Base-by-base conservation (phyloP, 2,113 vertebrate genomes). In the Oncorhynchus tshawytscha region DNA sequence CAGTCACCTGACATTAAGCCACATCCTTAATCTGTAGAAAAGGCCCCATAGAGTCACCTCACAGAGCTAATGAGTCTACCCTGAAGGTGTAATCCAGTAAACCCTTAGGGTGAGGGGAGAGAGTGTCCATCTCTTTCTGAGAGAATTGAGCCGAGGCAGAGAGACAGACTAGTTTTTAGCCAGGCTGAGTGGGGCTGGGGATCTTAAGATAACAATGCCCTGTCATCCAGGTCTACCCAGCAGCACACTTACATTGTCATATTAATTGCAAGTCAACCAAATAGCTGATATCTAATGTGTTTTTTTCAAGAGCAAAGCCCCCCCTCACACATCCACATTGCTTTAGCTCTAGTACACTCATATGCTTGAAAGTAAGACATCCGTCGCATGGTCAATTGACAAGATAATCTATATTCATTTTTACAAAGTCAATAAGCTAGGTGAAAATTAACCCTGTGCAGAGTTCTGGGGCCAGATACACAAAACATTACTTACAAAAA, bases 381-480 rank as follows among this genome's bases (percentile, higher is more conserved):
- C 12, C 2, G 9, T 45, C 2, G 0, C 39, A 11, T 45, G 39
- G 39, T 45, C 39, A 45, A 45, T 45, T 45, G 34, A 34, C 6
- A 34, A 34, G 34, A 34, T 8, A 34, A 45, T 45, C 39, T 45
- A 45, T 9, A 11, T 8, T 45, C 8, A 9, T 45, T 45, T 11
- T 2, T 45, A 34, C 7, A 51, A 39, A 39, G 49, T 16, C 49
- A 51, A 51, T 29, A 27, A 27, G 12, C 9, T 27, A 66, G 25
- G 22, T 66, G 24, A 27, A 66, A 29, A 27, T 78, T 34, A 87
- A 80, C 78, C 66, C 70, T 31, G 67, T 24, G 59, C 62, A 77
- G 29, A 70, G 70, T 79, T 84, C 71, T 34, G 34, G 34, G 34
- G 6, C 34, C 34, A 1, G 34, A 34, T 34, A 34, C 34, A 34